phyloP scores from a whole-genome alignment of 2,797 vertebrate species.

The Platyrinchus mystaceus region DNA sequence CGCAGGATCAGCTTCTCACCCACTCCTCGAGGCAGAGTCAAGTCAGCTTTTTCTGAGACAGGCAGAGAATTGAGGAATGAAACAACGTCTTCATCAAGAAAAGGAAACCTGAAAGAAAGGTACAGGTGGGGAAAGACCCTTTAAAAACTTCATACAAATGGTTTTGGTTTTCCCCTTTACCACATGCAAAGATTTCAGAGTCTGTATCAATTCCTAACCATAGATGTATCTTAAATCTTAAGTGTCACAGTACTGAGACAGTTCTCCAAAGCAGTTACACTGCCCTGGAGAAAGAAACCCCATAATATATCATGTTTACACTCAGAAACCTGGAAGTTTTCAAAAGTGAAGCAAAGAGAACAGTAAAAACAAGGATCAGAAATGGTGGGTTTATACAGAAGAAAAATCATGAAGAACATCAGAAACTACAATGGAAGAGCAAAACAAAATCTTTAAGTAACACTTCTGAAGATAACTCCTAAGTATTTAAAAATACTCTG shows the following conservation, averaged over 20 bases:
- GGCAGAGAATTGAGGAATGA: conserved; percentile 88
- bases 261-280: background rate
- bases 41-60: conserved; percentile 85
- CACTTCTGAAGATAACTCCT: background rate
- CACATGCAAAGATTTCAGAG: background rate
- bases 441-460: background rate
- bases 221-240: background rate
- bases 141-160: background rate
- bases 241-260: background rate
- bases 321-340: background rate
- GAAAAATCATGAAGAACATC: background rate
- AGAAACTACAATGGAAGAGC: background rate
- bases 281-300: background rate
- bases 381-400: background rate
- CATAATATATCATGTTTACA: background rate
- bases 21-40: conserved; percentile 86
- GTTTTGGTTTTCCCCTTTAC: background rate
- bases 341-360: background rate
- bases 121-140: background rate
- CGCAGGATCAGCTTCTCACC: conserved; percentile 94
- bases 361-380: background rate
- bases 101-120: conserved; percentile 86
- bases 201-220: background rate
- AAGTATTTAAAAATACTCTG: background rate
- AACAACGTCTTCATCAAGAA: conserved; percentile 93